These are phyloP conservation scores for Chelon auratus DNA, from an alignment of 2,797 vertebrate species.

Conservation along the genomic window DNA sequence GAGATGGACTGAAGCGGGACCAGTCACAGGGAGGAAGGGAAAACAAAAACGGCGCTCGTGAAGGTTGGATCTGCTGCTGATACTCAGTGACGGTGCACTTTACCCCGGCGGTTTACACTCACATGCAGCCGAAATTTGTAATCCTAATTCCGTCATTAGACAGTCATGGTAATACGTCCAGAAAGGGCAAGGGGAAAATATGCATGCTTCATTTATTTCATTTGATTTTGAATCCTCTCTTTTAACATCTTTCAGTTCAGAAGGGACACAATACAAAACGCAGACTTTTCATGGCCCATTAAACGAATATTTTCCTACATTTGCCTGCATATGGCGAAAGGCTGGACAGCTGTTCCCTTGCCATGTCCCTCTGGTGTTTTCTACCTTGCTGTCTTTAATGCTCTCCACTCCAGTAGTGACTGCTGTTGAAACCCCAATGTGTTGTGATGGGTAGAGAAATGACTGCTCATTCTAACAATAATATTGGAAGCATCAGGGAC, in stretches of 20 bases:
- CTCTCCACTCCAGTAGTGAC: constrained; percentile 6
- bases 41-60: constrained; percentile 6
- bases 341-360: constrained; percentile 4
- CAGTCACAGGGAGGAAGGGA: constrained; percentile 18
- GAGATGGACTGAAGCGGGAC: constrained; percentile 10
- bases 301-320: constrained; percentile 13
- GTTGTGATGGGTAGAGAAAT: neutral
- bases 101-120: constrained; percentile 4
- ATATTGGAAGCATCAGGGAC: neutral
- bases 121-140: neutral
- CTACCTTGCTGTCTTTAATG: constrained; percentile 7
- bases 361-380: constrained; percentile 26
- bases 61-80: neutral
- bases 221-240: neutral
- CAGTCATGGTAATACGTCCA: neutral
- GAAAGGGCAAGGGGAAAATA: neutral
- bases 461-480: neutral
- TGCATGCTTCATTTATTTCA: neutral
- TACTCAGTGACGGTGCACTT: constrained; percentile 16
- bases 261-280: neutral
- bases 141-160: neutral
- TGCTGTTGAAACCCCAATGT: neutral
- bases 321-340: constrained; percentile 23
- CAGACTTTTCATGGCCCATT: neutral
- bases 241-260: neutral